Conservation (phyloP, 2,888 invertebrate species). For the Macaria notata region DNA sequence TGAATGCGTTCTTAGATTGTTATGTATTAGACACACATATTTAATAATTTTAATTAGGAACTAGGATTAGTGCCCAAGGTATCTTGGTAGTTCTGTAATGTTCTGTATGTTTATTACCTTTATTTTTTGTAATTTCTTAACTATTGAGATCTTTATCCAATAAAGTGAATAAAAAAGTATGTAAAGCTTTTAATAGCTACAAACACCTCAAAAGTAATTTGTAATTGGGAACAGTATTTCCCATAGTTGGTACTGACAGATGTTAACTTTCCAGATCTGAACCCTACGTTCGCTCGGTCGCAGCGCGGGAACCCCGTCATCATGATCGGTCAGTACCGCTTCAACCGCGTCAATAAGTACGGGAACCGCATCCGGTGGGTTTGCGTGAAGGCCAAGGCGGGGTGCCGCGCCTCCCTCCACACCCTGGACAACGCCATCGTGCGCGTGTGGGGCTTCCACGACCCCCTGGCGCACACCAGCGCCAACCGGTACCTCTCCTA, state of each 20-base stretch:
- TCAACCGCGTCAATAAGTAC: conserved; percentile 74
- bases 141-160: too few species aligned
- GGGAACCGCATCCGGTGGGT: conserved; percentile 74
- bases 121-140: too few species aligned
- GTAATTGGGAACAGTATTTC: too few species aligned
- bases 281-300: conserved; percentile 72
- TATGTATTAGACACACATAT: too few species aligned
- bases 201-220: too few species aligned
- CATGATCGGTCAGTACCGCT: conserved; percentile 76
- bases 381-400: conserved; percentile 75
- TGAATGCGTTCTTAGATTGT: too few species aligned
- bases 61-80: too few species aligned
- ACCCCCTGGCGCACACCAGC: conserved; percentile 70
- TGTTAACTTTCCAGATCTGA: conserved; percentile 56
- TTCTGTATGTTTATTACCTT: too few species aligned
- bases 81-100: too few species aligned
- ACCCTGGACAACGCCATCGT: conserved; percentile 77
- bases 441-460: conserved; percentile 74
- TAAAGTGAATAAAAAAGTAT: too few species aligned
- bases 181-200: too few species aligned
- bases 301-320: conserved; percentile 76
- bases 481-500: conserved; percentile 64
- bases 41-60: too few species aligned
- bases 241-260: conserved; percentile 34
- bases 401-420: conserved; percentile 72